Evolutionary conservation across 2,888 invertebrate genomes (phyloP).

Genomic region (Schizotus pectinicornis): DNA sequence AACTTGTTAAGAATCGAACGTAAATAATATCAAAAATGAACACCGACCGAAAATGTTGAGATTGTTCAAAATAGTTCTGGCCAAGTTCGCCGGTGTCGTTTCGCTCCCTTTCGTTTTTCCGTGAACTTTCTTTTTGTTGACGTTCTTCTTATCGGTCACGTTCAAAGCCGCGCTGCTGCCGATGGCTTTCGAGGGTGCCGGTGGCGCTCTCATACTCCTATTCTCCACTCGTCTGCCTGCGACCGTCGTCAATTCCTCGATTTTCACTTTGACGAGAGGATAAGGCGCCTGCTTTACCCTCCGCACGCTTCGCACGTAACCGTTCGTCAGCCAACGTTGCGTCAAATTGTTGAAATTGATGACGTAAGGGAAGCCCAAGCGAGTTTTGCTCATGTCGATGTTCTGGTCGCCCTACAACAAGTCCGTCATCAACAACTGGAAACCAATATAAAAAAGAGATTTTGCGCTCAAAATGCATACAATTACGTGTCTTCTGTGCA

Average conservation of each 20-base stretch:
- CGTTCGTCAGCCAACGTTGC: conserved; percentile 75
- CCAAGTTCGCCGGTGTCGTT: conserved; percentile 68
- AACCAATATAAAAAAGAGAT: too few species aligned
- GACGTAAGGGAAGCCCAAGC: conserved; percentile 73
- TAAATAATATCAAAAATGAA: background rate
- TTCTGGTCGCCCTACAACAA: conserved; percentile 70
- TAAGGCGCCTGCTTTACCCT: conserved; percentile 83
- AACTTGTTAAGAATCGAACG: background rate
- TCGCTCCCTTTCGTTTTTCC: conserved; percentile 56
- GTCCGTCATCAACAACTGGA: conserved; percentile 1
- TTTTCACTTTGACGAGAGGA: conserved; percentile 72
- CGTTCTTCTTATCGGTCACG: conserved; percentile 39
- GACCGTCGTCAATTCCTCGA: conserved; percentile 22
- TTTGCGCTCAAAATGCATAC: too few species aligned
- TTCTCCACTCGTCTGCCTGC: conserved; percentile 30
- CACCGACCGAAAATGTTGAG: conserved; percentile 76
- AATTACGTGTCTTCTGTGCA: too few species aligned
- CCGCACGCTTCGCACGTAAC: conserved; percentile 73
- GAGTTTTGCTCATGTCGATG: conserved; percentile 73
- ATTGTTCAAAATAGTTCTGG: conserved; percentile 79
- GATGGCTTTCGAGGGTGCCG: conserved; percentile 39
- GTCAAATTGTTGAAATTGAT: conserved; percentile 79
- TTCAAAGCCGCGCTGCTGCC: conserved; percentile 50
- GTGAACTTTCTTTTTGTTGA: conserved; percentile 58
- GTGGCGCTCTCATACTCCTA: background rate